phyloP scores from a whole-genome alignment of 1,140 invertebrate species.

The silkworm (Bombyx mori) region ASM3026992v2 NC_085114.1:9624501-9625000 shows the following conservation, averaged over 20 bases:
- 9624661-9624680: background rate
- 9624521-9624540: conserved; percentile 31
- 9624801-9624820: background rate
- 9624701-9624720: too few species aligned
- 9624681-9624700: too few species aligned
- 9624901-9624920: conserved; percentile 98
- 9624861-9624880: conserved; percentile 98
- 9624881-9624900: conserved; percentile 98
- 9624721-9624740: too few species aligned
- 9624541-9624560: background rate
- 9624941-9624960: conserved; percentile 98
- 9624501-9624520: conserved; percentile 5
- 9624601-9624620: conserved; percentile 88
- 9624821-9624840: background rate
- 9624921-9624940: conserved; percentile 96
- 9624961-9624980: conserved; percentile 99
- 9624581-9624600: conserved; percentile 72
- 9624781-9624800: too few species aligned
- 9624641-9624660: conserved; percentile 2
- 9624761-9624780: too few species aligned
- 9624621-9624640: conserved; percentile 90
- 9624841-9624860: conserved; percentile 72
- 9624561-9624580: conserved; percentile 28
- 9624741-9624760: too few species aligned
- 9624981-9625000: conserved; percentile 95